Evolutionary conservation across 2,797 vertebrate genomes (phyloP).

Genomic region (Parotocinclus haroldoi): DNA sequence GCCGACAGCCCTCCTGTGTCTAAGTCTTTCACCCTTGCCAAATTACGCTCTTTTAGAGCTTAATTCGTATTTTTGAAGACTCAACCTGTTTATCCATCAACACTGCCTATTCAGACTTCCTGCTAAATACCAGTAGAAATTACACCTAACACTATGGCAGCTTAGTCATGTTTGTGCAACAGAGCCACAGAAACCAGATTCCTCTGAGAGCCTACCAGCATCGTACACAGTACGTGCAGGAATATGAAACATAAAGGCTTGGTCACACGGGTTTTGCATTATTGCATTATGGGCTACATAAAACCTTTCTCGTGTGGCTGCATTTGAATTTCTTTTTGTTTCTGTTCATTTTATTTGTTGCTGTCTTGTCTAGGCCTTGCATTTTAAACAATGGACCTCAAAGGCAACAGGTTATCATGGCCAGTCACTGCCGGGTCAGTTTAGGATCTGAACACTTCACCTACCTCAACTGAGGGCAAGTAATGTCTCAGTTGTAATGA

Average conservation of each 20-base stretch:
- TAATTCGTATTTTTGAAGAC: conserved; percentile 15
- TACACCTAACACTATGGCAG: conserved; percentile 42
- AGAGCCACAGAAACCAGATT: conserved; percentile 28
- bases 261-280: no score
- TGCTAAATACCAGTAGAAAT: conserved; percentile 22
- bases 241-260: not conserved
- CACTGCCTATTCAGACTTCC: conserved; percentile 47
- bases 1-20: conserved; percentile 36
- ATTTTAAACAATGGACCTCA: no score
- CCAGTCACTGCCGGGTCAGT: no score
- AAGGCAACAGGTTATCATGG: no score
- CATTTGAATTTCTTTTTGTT: no score
- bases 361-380: no score
- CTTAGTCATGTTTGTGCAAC: conserved; percentile 50
- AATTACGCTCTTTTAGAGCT: conserved; percentile 26
- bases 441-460: no score
- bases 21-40: conserved; percentile 47
- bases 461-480: no score
- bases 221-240: conserved; percentile 5
- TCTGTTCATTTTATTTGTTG: no score
- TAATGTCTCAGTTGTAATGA: no score
- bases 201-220: not conserved
- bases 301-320: no score
- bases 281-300: no score
- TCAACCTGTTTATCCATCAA: conserved; percentile 31